Percentiles rank a stretch among this genome's conserved stretches.
Conservation (phyloP, 2,797 vertebrate species). For the Eurystomus glaucurus region DNA sequence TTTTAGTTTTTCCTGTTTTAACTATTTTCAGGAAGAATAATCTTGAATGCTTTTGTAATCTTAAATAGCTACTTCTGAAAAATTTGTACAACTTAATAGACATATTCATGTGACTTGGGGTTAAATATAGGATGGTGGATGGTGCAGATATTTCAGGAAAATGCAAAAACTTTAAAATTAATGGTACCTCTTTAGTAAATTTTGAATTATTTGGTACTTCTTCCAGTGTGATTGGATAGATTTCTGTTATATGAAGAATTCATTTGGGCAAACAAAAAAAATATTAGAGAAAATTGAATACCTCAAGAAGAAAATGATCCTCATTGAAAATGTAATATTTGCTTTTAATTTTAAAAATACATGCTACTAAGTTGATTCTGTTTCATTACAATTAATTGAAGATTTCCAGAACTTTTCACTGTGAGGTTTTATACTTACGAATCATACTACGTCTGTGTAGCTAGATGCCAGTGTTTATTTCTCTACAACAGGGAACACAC, state of each 20-base stretch:
- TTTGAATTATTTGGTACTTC: not conserved
- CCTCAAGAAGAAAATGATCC: not conserved
- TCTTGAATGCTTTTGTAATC: not conserved
- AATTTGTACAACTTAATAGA: accelerated
- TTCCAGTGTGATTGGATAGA: not conserved
- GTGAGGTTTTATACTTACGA: not conserved
- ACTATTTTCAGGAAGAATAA: not conserved
- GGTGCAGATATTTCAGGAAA: not conserved
- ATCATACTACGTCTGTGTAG: not conserved
- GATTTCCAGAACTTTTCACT: not conserved
- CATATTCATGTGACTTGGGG: not conserved
- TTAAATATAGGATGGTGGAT: not conserved
- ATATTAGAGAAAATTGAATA: not conserved
- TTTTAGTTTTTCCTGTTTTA: not conserved
- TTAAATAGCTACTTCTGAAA: not conserved
- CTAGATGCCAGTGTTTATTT: not conserved
- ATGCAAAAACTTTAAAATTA: not conserved
- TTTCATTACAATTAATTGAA: not conserved
- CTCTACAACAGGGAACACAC: not conserved
- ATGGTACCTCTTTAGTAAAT: not conserved
- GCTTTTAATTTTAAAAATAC: not conserved
- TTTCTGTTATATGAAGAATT: not conserved
- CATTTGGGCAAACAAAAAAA: not conserved
- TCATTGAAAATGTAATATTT: not conserved
- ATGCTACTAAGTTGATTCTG: not conserved